Evolutionary conservation across 2,113 vertebrate genomes (phyloP).

Genomic region (Ptilonorhynchus violaceus): DNA sequence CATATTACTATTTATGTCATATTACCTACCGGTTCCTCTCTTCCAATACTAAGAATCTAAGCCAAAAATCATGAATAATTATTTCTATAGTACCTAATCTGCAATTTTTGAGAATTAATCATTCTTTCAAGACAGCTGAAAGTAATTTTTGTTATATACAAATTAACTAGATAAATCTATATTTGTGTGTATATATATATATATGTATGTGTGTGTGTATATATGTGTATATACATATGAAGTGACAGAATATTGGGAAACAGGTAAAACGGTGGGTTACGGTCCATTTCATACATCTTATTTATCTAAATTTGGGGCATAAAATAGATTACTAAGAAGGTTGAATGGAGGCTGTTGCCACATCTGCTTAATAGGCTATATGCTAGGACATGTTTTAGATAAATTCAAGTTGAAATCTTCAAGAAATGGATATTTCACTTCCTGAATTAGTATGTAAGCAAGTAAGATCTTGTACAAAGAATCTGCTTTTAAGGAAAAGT

Average conservation of each 20-base stretch:
- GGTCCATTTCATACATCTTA: not conserved
- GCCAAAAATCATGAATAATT: not conserved
- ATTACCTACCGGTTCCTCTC: not conserved
- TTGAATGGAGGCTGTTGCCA: not conserved
- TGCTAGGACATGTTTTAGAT: not conserved
- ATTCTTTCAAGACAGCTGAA: not conserved
- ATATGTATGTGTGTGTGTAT: not conserved
- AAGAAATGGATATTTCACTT: not conserved
- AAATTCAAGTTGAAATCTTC: not conserved
- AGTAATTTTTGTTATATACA: not conserved
- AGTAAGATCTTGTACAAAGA: not conserved
- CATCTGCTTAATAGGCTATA: not conserved
- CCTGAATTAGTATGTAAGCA: not conserved
- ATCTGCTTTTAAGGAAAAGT: not conserved
- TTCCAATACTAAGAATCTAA: not conserved
- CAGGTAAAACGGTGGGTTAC: not conserved
- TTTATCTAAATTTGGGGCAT: not conserved
- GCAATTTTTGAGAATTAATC: not conserved
- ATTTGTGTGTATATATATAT: not conserved
- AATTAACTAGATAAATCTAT: not conserved
- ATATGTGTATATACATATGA: not conserved
- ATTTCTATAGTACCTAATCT: not conserved
- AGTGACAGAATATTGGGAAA: not conserved
- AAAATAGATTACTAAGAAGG: not conserved
- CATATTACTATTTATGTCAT: not conserved